Conservation (phyloP, 2,888 invertebrate species). For the Oconnorella tubifera region DNA sequence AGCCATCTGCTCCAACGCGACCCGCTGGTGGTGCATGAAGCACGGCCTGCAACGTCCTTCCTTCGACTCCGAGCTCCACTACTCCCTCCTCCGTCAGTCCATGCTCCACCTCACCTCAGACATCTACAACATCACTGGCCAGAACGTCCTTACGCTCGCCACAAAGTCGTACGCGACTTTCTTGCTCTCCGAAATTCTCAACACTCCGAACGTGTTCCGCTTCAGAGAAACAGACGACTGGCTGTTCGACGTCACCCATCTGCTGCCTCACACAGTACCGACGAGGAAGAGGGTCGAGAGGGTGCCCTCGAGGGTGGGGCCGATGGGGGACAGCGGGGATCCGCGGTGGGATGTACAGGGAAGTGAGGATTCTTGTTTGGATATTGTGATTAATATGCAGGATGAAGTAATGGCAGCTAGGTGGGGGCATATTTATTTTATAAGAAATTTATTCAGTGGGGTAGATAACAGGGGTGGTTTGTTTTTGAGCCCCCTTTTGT, state of each 20-base stretch:
- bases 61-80: conserved; percentile 36
- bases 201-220: conserved; percentile 42
- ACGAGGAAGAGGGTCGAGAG: too few relatives aligned
- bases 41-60: conserved; percentile 39
- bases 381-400: conserved; percentile 41
- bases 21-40: conserved; percentile 46
- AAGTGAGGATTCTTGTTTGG: conserved; percentile 44
- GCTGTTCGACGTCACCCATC: conserved; percentile 45
- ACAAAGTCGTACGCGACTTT: conserved; percentile 41
- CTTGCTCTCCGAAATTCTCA: conserved; percentile 42
- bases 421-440: too few relatives aligned
- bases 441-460: too few relatives aligned
- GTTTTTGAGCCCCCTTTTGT: too few relatives aligned
- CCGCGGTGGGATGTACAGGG: too few relatives aligned
- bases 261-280: conserved; percentile 30
- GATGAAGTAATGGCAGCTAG: conserved; percentile 40
- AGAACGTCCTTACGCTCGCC: conserved; percentile 43
- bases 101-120: conserved; percentile 40
- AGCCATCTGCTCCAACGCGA: conserved; percentile 23
- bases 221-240: conserved; percentile 28
- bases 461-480: too few relatives aligned
- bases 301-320: too few relatives aligned
- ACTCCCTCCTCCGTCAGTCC: conserved; percentile 37
- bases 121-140: conserved; percentile 40
- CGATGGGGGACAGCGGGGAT: too few relatives aligned